These are phyloP conservation scores for Stomorhina lunata DNA, from an alignment of 2,888 invertebrate species.

Conservation along the genomic window DNA sequence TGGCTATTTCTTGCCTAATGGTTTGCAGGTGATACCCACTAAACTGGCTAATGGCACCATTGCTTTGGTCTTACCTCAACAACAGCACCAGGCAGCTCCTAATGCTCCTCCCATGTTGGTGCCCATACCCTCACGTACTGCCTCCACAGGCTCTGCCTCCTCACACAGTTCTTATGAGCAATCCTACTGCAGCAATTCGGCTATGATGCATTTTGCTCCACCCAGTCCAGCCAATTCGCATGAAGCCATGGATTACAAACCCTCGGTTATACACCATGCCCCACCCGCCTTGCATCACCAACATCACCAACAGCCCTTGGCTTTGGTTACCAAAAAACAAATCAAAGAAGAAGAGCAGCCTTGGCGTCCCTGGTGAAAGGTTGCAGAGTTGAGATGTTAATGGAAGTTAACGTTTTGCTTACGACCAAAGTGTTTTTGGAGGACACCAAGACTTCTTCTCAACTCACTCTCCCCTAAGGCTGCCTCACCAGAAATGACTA, in stretches of 20 bases:
- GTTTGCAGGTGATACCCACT: constrained; percentile 90
- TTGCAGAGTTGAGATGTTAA: constrained; percentile 2
- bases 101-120: constrained; percentile 85
- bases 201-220: constrained; percentile 81
- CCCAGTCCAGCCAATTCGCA: constrained; percentile 81
- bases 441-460: constrained; percentile 27
- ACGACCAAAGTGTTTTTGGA: constrained; percentile 53
- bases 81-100: constrained; percentile 80
- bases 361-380: constrained; percentile 88
- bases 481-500: neutral
- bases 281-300: constrained; percentile 73
- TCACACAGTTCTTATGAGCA: constrained; percentile 81
- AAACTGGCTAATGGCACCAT: constrained; percentile 91
- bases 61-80: constrained; percentile 88
- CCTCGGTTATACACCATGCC: constrained; percentile 81
- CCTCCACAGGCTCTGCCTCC: constrained; percentile 86
- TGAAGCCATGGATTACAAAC: constrained; percentile 80
- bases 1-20: constrained; percentile 85
- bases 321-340: constrained; percentile 86
- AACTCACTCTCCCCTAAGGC: neutral
- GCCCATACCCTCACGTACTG: constrained; percentile 87
- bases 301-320: constrained; percentile 81
- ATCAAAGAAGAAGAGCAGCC: constrained; percentile 86
- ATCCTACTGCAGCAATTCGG: constrained; percentile 78
- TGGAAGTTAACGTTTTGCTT: constrained; percentile 21